Percentiles rank a stretch among this genome's conserved stretches.
Conservation (phyloP, 2,888 invertebrate genomes). For the Ophion slaviceki region DNA sequence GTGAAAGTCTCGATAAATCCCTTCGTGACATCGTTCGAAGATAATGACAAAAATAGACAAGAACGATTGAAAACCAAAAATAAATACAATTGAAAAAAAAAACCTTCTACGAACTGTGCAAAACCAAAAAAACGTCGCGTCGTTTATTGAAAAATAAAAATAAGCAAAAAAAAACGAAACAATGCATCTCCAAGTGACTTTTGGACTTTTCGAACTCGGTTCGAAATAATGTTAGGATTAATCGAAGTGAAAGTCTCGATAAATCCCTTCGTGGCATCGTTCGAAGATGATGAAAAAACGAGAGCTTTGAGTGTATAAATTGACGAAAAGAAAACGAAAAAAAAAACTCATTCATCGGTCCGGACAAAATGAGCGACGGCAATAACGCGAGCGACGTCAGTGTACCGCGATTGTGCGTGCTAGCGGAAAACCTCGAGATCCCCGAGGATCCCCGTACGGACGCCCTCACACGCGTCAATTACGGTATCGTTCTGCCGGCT, state of each 20-base stretch:
- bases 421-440: conserved; percentile 75
- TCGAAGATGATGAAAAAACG: conserved; percentile 2
- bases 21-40: neutral
- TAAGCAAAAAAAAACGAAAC: neutral
- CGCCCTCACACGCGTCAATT: conserved; percentile 86
- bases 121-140: neutral
- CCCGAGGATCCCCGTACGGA: conserved; percentile 87
- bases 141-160: neutral
- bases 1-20: neutral
- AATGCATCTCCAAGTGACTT: neutral
- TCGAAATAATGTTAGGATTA: neutral
- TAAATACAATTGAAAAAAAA: neutral
- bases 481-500: conserved; percentile 88
- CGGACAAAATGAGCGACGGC: conserved; percentile 68
- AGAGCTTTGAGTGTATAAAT: conserved; percentile 22
- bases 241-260: neutral
- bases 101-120: neutral
- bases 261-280: neutral
- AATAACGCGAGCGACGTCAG: conserved; percentile 68
- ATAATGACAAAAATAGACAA: neutral
- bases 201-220: neutral
- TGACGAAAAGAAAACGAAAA: conserved; percentile 19
- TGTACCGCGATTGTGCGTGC: conserved; percentile 68
- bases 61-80: no score
- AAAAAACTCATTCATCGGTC: conserved; percentile 30